Percentiles rank a stretch among this genome's conserved stretches.
Conservation (phyloP, 2,888 invertebrate species). For the Ypsolopha scabrella region DNA sequence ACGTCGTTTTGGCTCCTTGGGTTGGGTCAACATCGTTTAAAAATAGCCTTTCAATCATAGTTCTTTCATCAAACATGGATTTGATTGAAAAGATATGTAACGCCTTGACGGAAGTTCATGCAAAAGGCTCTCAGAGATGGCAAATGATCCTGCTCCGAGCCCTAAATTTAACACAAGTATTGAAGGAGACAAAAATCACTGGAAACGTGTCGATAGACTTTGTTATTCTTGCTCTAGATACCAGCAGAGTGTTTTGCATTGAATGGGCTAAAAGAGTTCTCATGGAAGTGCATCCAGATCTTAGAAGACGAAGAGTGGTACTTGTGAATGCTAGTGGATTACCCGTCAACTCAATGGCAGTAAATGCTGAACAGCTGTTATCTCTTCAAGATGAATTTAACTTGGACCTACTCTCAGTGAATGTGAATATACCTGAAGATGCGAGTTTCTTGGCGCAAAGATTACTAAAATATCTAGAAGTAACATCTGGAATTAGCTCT, state of each 20-base stretch:
- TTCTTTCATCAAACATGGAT: slow-evolving; percentile 44
- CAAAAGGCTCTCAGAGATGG: slow-evolving; percentile 42
- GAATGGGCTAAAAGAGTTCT: slow-evolving; percentile 47
- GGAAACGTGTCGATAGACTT: slow-evolving; percentile 53
- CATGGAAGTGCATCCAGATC: slow-evolving; percentile 49
- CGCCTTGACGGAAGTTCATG: slow-evolving; percentile 40
- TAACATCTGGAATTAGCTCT: slow-evolving; percentile 46
- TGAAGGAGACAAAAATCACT: slow-evolving; percentile 34
- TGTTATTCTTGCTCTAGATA: slow-evolving; percentile 48
- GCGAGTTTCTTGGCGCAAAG: slow-evolving; percentile 37
- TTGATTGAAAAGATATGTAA: slow-evolving; percentile 47
- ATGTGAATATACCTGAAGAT: slow-evolving; percentile 36
- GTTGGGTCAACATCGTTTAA: slow-evolving; percentile 42
- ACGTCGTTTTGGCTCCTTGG: slow-evolving; percentile 41
- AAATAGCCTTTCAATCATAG: slow-evolving; percentile 42
- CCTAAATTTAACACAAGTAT: slow-evolving; percentile 38
- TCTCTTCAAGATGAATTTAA: slow-evolving; percentile 38
- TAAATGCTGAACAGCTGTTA: slow-evolving; percentile 41
- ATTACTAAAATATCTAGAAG: slow-evolving; percentile 49
- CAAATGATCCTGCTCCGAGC: slow-evolving; percentile 44
- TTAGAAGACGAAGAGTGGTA: slow-evolving; percentile 43
- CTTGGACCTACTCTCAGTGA: slow-evolving; percentile 45
- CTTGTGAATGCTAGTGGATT: slow-evolving; percentile 52
- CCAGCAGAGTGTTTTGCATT: slow-evolving; percentile 45
- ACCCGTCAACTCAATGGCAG: slow-evolving; percentile 47